phyloP scores from a whole-genome alignment of 1,140 invertebrate genomes.

The Tetramorium simillimum region DNA sequence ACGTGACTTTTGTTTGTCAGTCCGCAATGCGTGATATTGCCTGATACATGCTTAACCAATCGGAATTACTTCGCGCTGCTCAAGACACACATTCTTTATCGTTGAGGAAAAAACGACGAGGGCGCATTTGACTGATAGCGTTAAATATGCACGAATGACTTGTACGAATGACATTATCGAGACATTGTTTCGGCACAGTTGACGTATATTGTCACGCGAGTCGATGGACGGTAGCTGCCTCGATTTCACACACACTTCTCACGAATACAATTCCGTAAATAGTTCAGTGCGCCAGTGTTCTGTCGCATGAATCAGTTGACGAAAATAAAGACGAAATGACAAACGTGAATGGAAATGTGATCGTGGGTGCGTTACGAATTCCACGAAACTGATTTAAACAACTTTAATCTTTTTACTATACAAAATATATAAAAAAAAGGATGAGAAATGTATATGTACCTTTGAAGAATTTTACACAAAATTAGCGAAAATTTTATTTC shows the following conservation, averaged over 20 bases:
- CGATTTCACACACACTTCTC: conserved; percentile 21
- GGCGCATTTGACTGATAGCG: background rate
- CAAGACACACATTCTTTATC: conserved; percentile 48
- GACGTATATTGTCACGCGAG: background rate
- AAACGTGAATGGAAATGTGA: conserved; percentile 27
- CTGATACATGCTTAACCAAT: conserved; percentile 54
- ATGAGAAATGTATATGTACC: too few species aligned
- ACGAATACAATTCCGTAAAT: conserved; percentile 33
- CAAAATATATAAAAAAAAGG: background rate
- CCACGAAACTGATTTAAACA: background rate
- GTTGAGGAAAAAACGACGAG: conserved; percentile 28
- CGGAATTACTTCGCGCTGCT: conserved; percentile 10
- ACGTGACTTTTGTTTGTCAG: conserved; percentile 47
- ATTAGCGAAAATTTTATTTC: background rate
- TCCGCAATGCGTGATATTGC: background rate
- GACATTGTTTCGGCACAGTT: background rate
- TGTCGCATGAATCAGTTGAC: conserved; percentile 28
- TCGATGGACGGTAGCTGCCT: background rate
- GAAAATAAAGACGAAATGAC: conserved; percentile 19
- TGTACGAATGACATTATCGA: background rate
- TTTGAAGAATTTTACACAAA: background rate
- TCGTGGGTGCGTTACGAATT: background rate
- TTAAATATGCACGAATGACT: background rate
- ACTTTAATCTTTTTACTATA: background rate
- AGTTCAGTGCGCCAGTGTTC: background rate